These are phyloP conservation scores for Harpagifer antarcticus DNA, from an alignment of 2,797 vertebrate species.

Conservation along the genomic window DNA sequence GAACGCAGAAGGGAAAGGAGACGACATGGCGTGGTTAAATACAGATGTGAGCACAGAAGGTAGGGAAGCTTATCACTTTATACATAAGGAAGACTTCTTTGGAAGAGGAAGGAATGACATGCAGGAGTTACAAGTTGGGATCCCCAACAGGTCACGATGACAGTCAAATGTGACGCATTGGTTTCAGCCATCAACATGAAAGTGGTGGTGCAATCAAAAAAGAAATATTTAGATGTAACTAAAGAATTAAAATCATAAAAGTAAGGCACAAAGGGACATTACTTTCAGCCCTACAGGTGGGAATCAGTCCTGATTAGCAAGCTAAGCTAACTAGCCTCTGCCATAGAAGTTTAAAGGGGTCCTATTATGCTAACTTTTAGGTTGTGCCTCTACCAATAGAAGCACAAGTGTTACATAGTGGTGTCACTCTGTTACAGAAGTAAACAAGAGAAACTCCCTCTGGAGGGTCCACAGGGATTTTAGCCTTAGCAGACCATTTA, in stretches of 20 bases:
- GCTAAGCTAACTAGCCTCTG: not conserved
- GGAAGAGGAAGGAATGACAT: constrained; percentile 19
- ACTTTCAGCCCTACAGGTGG: not conserved
- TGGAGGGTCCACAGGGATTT: too few relatives aligned
- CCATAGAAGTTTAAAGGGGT: not conserved
- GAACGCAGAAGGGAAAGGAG: constrained; percentile 29
- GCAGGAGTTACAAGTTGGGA: not conserved
- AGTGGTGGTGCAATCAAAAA: not conserved
- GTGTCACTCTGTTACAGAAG: too few relatives aligned
- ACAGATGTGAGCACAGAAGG: constrained; percentile 22
- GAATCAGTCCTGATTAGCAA: not conserved
- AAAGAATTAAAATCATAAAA: not conserved
- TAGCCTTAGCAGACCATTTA: too few relatives aligned
- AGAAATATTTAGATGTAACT: not conserved
- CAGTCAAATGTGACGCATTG: constrained; percentile 45
- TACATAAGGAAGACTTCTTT: constrained; percentile 26
- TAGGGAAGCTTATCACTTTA: constrained; percentile 51
- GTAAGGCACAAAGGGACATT: not conserved
- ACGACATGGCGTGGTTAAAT: not conserved
- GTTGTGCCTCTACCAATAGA: too few relatives aligned
- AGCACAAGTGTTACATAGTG: too few relatives aligned
- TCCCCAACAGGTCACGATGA: constrained; percentile 48
- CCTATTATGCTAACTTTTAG: too few relatives aligned
- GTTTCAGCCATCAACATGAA: constrained; percentile 33
- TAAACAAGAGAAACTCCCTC: too few relatives aligned